Conservation (phyloP, 2,888 invertebrate species). For the Pasiphila rectangulata region DNA sequence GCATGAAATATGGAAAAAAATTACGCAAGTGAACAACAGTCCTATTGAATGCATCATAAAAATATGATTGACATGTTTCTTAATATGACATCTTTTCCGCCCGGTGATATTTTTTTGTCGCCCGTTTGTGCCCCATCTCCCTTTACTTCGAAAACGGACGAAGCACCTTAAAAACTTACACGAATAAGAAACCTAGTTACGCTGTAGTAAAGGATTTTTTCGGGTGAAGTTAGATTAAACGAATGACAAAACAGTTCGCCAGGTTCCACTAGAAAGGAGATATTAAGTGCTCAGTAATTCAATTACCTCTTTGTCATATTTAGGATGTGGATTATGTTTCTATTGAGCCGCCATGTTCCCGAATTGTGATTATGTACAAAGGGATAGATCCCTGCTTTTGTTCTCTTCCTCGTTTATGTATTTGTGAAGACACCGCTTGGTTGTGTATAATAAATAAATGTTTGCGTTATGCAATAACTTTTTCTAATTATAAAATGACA, state of each 20-base stretch:
- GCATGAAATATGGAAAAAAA: conserved; percentile 75
- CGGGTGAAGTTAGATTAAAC: neutral
- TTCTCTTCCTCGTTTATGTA: conserved; percentile 59
- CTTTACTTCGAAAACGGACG: conserved; percentile 20
- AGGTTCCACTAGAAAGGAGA: conserved; percentile 63
- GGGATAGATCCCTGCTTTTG: conserved; percentile 64
- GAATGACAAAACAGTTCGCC: conserved; percentile 15
- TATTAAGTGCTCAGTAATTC: conserved; percentile 78
- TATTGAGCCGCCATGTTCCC: conserved; percentile 66
- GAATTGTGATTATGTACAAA: conserved; percentile 67
- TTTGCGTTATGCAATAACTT: conserved; percentile 11
- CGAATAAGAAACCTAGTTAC: neutral
- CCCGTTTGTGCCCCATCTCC: conserved; percentile 51
- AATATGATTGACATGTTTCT: conserved; percentile 81
- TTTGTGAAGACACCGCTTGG: conserved; percentile 58
- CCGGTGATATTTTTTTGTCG: conserved; percentile 81
- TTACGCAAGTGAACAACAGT: conserved; percentile 74
- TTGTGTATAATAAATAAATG: conserved; percentile 8
- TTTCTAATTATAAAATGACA: neutral
- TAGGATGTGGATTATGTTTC: conserved; percentile 79
- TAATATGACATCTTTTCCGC: conserved; percentile 79
- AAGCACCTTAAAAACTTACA: conserved; percentile 14
- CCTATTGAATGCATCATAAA: conserved; percentile 74
- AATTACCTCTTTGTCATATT: conserved; percentile 77
- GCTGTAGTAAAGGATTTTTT: conserved; percentile 27